A percentile compares a stretch with the other conserved stretches of the same genome.
Evolutionary conservation across 2,888 invertebrate species (phyloP).

Genomic region (Xylophagus ater): DNA sequence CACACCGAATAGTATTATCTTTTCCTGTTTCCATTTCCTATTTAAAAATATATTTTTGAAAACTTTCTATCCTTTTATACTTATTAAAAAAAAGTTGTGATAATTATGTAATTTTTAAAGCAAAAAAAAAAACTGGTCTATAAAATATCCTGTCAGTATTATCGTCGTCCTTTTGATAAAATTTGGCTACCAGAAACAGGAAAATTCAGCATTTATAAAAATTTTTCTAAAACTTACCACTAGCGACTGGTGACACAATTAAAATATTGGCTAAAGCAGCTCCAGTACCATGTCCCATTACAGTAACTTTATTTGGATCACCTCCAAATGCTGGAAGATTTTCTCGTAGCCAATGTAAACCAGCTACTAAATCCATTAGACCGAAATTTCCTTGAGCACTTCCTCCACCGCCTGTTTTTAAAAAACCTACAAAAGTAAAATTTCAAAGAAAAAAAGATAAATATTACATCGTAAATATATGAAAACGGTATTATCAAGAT

Average conservation of each 20-base stretch:
- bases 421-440: constrained; percentile 51
- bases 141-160: too few relatives aligned
- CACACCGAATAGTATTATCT: too few relatives aligned
- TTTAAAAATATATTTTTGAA: too few relatives aligned
- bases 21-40: too few relatives aligned
- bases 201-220: too few relatives aligned
- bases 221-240: constrained; percentile 50
- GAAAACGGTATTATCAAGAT: too few relatives aligned
- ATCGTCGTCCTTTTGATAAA: too few relatives aligned
- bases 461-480: not conserved
- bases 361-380: constrained; percentile 85
- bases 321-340: constrained; percentile 93
- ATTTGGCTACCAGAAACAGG: too few relatives aligned
- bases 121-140: too few relatives aligned
- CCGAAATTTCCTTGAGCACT: constrained; percentile 87
- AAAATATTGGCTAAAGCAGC: constrained; percentile 94
- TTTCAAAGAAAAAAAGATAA: constrained; percentile 1
- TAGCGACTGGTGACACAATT: constrained; percentile 87
- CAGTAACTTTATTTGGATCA: constrained; percentile 81
- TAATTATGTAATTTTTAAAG: too few relatives aligned
- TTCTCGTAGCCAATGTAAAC: constrained; percentile 91
- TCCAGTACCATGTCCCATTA: constrained; percentile 94
- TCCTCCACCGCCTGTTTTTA: constrained; percentile 80
- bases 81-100: too few relatives aligned
- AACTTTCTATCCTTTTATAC: too few relatives aligned